phyloP scores from a whole-genome alignment of 2,113 vertebrate genomes.

The Phocoena sinus region DNA sequence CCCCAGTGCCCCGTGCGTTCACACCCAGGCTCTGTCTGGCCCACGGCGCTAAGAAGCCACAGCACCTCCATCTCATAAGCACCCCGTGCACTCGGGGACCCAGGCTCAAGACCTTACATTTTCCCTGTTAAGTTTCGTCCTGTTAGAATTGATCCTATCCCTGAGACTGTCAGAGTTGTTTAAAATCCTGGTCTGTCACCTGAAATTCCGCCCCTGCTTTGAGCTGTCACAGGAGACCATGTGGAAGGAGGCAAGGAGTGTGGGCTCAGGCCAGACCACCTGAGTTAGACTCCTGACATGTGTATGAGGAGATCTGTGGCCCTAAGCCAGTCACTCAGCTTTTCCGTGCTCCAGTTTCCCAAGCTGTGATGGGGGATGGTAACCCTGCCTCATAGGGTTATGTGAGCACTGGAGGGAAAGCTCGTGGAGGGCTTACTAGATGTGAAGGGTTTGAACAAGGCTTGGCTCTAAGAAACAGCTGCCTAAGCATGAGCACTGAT shows the following conservation, averaged over 20 bases:
- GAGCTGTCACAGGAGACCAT: neutral
- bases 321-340: accelerated
- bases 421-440: accelerated
- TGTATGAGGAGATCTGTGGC: neutral
- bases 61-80: accelerated
- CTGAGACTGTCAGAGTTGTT: neutral
- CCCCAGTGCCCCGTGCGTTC: accelerated
- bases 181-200: neutral
- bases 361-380: no score
- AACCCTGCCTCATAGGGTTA: accelerated
- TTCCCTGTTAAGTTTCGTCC: neutral
- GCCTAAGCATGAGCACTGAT: neutral
- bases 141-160: neutral
- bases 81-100: accelerated
- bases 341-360: neutral
- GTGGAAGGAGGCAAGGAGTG: accelerated
- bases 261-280: neutral
- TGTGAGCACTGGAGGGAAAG: neutral
- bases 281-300: accelerated
- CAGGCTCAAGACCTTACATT: neutral
- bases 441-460: neutral
- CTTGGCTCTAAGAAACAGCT: neutral
- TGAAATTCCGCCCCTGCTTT: neutral
- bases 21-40: accelerated
- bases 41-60: neutral